A percentile compares a stretch with the other conserved stretches of the same genome.
phyloP scores from a whole-genome alignment of 1,140 invertebrate species.

The Bombus impatiens region DNA sequence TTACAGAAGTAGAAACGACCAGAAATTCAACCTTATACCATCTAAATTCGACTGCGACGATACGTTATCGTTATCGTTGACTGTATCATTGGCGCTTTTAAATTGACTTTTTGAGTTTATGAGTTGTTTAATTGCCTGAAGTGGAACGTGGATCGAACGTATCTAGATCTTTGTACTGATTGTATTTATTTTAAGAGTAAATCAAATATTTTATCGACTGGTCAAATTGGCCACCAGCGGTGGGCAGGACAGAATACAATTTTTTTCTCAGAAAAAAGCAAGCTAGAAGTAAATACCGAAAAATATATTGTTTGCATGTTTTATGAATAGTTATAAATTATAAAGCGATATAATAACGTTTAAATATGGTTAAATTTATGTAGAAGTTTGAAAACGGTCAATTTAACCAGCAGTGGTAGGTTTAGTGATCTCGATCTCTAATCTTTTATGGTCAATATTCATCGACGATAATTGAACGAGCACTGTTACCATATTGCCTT shows the following conservation, averaged over 20 bases:
- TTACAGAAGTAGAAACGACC: not conserved
- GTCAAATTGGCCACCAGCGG: accelerated
- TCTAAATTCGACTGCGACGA: not conserved
- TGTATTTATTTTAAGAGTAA: too few relatives aligned
- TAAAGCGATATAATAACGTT: too few relatives aligned
- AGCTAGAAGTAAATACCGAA: too few relatives aligned
- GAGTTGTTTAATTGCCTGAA: not conserved
- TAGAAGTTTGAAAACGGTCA: too few relatives aligned
- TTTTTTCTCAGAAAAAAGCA: not conserved
- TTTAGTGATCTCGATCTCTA: not conserved
- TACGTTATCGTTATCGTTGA: not conserved
- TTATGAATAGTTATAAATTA: too few relatives aligned
- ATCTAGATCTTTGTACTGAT: too few relatives aligned
- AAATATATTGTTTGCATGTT: too few relatives aligned
- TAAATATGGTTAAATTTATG: too few relatives aligned
- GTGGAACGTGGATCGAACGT: too few relatives aligned
- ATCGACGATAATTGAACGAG: conserved; percentile 59
- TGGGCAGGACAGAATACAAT: too few relatives aligned
- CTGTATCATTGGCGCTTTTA: not conserved
- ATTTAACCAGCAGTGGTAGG: too few relatives aligned
- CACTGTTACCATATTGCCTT: conserved; percentile 43
- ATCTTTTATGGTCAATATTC: conserved; percentile 10
- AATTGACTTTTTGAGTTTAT: not conserved
- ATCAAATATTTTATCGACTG: too few relatives aligned
- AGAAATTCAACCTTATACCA: not conserved